Percentiles rank a stretch among this genome's conserved stretches.
Evolutionary conservation across 35 echinoderm and acorn worm genomes (phyloP).

Genomic region (Patiria miniata): DNA sequence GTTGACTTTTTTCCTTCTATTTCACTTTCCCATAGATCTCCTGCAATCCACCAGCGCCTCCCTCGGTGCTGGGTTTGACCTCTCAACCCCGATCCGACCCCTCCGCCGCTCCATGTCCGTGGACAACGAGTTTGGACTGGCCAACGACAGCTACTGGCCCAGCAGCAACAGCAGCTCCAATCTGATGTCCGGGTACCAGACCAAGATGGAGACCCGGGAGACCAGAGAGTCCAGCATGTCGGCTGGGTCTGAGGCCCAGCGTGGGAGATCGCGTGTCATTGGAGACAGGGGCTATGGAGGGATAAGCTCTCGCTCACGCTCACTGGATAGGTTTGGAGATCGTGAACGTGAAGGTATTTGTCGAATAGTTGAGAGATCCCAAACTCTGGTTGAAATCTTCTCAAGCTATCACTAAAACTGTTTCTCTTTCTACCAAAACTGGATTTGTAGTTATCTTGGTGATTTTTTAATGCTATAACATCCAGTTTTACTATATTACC

Average conservation of each 20-base stretch:
- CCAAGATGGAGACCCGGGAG: background rate
- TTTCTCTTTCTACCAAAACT: no score
- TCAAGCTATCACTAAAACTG: no score
- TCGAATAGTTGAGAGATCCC: no score
- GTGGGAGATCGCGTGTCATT: background rate
- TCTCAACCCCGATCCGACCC: background rate
- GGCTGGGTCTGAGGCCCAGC: background rate
- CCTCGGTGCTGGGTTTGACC: no score
- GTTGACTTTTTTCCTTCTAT: no score
- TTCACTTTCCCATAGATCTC: constrained; percentile 9
- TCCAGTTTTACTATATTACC: no score
- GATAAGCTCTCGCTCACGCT: background rate
- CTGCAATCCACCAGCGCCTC: background rate
- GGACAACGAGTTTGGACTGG: background rate
- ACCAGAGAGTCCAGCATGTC: background rate
- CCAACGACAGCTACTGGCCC: background rate
- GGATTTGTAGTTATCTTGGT: no score
- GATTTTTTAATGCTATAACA: no score
- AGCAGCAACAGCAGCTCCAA: background rate
- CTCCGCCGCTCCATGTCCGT: constrained; percentile 10
- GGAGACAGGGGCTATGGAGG: background rate
- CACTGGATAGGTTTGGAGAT: constrained; percentile 22
- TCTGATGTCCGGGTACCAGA: background rate
- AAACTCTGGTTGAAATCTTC: no score
- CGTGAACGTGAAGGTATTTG: constrained; percentile 1